Evolutionary conservation across 2,797 vertebrate genomes (phyloP), one percentile per base, ranked within the genome.

Genomic region (Myotis findleyi): DNA sequence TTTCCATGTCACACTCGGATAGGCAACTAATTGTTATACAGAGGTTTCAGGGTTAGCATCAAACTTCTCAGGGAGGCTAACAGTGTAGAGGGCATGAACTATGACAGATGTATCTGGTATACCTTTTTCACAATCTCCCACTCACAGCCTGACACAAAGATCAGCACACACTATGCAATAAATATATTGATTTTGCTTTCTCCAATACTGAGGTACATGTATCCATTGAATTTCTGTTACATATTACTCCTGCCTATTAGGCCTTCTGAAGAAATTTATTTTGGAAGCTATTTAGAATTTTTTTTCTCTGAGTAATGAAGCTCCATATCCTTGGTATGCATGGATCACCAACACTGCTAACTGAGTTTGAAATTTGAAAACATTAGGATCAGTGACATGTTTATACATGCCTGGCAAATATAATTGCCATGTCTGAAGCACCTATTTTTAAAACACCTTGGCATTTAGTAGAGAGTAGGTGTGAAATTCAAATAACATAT

Each of bases 401-500:
- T 87, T 90, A 59, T n/a, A 62, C 14, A 62, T n/a, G 49, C 55
- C 68, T 72, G 18, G 68, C 73, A 44, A 90, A 76, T 41, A 66
- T 62, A 94, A 85, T 66, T 51, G 51, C 20, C 49, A 76, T 69
- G 23, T 55, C 79, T 47, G 17, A 81, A 66, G 36, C 21, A 80
- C 23, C 21, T 96, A 49, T 73, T 96, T 88, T 91, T 87, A 85
- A 95, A 77, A 81, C 55, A 95, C 41, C 51, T 64, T 64, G 18
- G 36, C n/a, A 62, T 57, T 38, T 33, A 69, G 44, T 3, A 69
- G n/a, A 90, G 6, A 91, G 20, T 88, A 71, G 18, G 17, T 91
- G 30, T 87, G 47, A 94, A 91, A 94, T 91, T 93, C 57, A 94
- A 95, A 80, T 87, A 89, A 83, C 21, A 53, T 33, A 20, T 51